These are phyloP conservation scores for Dasyprocta punctata DNA, from an alignment of 2,113 vertebrate genomes.

Conservation along the genomic window DNA sequence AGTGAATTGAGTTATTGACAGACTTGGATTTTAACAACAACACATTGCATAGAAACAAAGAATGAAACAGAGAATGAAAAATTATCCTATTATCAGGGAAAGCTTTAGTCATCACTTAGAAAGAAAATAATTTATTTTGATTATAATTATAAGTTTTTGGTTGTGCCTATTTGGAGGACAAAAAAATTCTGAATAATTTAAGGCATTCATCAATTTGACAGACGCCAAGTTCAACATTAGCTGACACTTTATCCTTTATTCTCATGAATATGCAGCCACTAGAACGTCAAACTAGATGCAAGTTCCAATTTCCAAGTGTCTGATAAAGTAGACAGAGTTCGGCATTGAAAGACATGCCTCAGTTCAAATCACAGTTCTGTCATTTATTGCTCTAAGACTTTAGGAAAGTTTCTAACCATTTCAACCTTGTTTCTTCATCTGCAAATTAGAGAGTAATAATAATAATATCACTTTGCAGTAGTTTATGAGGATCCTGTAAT, in stretches of 20 bases:
- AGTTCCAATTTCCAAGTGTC: background rate
- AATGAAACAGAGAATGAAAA: background rate
- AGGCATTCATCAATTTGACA: background rate
- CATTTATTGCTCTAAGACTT: background rate
- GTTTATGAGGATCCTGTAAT: background rate
- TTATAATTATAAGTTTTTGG: background rate
- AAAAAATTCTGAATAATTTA: background rate
- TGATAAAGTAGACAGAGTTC: background rate
- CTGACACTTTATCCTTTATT: conserved; percentile 17
- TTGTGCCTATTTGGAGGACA: background rate
- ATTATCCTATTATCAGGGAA: background rate
- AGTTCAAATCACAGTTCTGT: background rate
- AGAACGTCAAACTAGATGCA: background rate
- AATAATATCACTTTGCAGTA: background rate
- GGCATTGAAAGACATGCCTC: background rate
- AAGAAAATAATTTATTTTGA: background rate
- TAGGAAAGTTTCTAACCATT: background rate
- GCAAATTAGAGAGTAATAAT: background rate
- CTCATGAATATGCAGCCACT: background rate
- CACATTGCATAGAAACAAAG: background rate
- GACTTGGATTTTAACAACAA: background rate
- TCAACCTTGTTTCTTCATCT: background rate
- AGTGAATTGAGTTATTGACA: background rate
- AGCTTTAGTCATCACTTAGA: background rate
- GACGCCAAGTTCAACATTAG: background rate